Conservation (phyloP, 2,113 vertebrate genomes). For the Tapirus terrestris region DNA sequence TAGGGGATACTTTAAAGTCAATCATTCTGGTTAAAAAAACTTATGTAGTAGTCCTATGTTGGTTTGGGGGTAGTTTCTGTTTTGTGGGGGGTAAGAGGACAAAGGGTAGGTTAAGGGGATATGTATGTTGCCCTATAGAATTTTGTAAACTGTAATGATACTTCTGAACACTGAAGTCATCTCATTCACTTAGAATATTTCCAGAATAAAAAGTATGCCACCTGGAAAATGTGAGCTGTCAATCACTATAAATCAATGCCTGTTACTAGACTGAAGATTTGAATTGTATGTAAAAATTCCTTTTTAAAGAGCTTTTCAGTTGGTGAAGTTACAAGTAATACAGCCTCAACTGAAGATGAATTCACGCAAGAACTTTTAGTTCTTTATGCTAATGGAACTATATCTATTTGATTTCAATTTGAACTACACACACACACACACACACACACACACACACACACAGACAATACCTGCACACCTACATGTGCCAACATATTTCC, state of each 20-base stretch:
- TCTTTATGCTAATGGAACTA: not conserved
- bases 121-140: not conserved
- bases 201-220: not conserved
- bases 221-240: not conserved
- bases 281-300: not conserved
- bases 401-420: not conserved
- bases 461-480: not conserved
- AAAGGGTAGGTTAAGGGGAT: not conserved
- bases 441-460: not conserved
- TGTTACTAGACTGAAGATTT: constrained; percentile 2
- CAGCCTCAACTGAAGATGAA: not conserved
- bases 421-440: not conserved
- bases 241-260: not conserved
- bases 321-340: not conserved
- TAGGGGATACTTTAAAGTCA: not conserved
- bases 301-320: constrained; percentile 18
- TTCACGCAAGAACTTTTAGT: not conserved
- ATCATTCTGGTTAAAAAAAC: constrained; percentile 19
- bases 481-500: not conserved
- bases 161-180: not conserved
- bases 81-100: not conserved
- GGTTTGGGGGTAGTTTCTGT: not conserved
- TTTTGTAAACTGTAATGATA: not conserved
- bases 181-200: not conserved
- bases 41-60: not conserved